These are phyloP conservation scores for Cyprinella venusta DNA, from an alignment of 2,797 vertebrate genomes.

Conservation along the genomic window DNA sequence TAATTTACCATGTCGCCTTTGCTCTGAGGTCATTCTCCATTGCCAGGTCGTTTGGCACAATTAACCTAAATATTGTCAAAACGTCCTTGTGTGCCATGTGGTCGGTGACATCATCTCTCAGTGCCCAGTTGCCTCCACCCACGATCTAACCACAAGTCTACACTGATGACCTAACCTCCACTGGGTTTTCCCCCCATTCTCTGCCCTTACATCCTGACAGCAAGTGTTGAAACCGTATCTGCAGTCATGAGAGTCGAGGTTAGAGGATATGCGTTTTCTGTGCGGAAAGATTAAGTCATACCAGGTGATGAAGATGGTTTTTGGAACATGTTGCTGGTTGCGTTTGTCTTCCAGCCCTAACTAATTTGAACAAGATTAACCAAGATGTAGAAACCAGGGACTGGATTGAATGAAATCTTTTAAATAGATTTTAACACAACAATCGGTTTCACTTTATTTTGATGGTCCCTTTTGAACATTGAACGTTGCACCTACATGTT, in stretches of 20 bases:
- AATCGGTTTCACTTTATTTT: too few relatives aligned
- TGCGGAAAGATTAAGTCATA: neutral
- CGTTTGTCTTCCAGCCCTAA: neutral
- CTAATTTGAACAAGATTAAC: neutral
- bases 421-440: neutral
- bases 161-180: constrained; percentile 42
- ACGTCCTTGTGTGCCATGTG: constrained; percentile 36
- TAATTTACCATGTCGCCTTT: constrained; percentile 23
- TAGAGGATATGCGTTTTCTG: neutral
- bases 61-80: constrained; percentile 50
- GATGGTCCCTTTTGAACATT: too few relatives aligned
- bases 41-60: constrained; percentile 23
- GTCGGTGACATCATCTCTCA: constrained; percentile 55
- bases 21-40: constrained; percentile 9
- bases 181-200: constrained; percentile 57
- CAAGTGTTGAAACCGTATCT: constrained; percentile 31
- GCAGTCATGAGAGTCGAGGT: neutral
- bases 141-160: constrained; percentile 44
- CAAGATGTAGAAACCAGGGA: neutral
- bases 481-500: too few relatives aligned
- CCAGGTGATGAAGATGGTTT: constrained; percentile 8
- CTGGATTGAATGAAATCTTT: neutral
- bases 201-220: constrained; percentile 41
- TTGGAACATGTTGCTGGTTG: neutral
- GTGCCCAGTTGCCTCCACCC: constrained; percentile 36